Evolutionary conservation across 1,140 invertebrate species (phyloP).

Genomic region (Pectinophora gossypiella): DNA sequence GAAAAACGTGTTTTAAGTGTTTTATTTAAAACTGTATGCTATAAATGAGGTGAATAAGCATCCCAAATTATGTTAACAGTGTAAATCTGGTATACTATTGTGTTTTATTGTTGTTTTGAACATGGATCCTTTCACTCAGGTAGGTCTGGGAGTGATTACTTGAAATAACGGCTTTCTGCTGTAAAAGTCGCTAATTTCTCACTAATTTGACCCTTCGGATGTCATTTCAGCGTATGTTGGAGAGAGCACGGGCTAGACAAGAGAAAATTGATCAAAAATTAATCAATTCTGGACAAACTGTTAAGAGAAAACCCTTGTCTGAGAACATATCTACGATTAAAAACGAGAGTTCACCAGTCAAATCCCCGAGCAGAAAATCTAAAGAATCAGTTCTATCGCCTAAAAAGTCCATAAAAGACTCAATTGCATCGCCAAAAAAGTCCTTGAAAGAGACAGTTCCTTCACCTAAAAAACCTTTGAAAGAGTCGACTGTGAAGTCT

Average conservation of each 20-base stretch:
- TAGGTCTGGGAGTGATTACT: slow-evolving; percentile 34
- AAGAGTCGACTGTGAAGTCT: slow-evolving; percentile 20
- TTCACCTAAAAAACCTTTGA: slow-evolving; percentile 42
- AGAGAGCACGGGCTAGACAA: slow-evolving; percentile 64
- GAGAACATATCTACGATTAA: slow-evolving; percentile 51
- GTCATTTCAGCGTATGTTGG: slow-evolving; percentile 66
- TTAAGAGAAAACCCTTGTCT: slow-evolving; percentile 57
- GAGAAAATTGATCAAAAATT: slow-evolving; percentile 73
- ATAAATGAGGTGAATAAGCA: neutral
- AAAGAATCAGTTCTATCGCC: slow-evolving; percentile 42
- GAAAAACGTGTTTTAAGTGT: slow-evolving; percentile 18
- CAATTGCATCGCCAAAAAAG: slow-evolving; percentile 31
- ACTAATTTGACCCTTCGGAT: neutral
- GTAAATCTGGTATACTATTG: slow-evolving; percentile 13
- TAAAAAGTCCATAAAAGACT: slow-evolving; percentile 32
- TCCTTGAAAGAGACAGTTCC: slow-evolving; percentile 27
- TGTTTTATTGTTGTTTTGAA: slow-evolving; percentile 18
- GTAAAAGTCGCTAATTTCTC: slow-evolving; percentile 13
- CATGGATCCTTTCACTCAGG: slow-evolving; percentile 74
- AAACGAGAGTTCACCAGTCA: slow-evolving; percentile 33
- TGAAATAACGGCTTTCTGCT: slow-evolving; percentile 23
- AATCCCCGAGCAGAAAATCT: slow-evolving; percentile 39
- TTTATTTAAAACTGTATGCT: neutral
- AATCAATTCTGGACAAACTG: slow-evolving; percentile 55
- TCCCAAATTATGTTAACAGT: neutral